Evolutionary conservation across 2,113 vertebrate genomes (phyloP), one percentile per base, ranked within the genome.

Genomic region (Microcebus griseorufus): DNA sequence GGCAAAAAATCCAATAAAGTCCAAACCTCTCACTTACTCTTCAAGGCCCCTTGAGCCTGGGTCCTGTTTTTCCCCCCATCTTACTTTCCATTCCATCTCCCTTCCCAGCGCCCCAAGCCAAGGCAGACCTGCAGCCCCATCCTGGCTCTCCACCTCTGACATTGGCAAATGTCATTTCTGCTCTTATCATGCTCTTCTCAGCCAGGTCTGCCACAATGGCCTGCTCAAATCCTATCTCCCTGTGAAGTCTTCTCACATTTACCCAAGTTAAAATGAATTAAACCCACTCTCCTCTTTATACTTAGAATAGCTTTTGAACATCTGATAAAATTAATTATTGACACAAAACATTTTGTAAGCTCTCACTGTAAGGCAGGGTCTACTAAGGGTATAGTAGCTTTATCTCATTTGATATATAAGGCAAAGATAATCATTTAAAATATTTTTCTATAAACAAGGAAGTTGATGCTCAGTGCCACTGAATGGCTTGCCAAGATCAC

Each of bases 381-480:
- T 64, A 75, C 53, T 88, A 18, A 62, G 70, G 34, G 62, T 55
- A 88, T n/a, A 55, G 53, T 17, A 58, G 70, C 51, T 37, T 87
- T 88, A 88, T 55, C 17, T 78, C 70, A 70, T 39, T 34, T 78
- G 64, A 92, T 84, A 72, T 60, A 51, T 48, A 53, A 84, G 78
- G 53, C 78, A 88, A 70, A 29, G 20, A 79, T 45, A 79, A 64
- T 84, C 37, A 78, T 76, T 92, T 90, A 87, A 75, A 48, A 84
- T 88, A 62, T 37, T 79, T 58, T 72, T 96, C 93, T 53, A 53
- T 45, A 70, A 82, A 84, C n/a, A 62, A 70, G 60, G n/a, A 94
- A 83, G 60, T 42, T 29, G 48, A 94, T 76, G 8, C 51, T 88
- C 2, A 3, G 18, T 79, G 75, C 42, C 79, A 72, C 48, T 78